phyloP scores from a whole-genome alignment of 2,113 vertebrate species.

The Xiphorhynchus elegans region DNA sequence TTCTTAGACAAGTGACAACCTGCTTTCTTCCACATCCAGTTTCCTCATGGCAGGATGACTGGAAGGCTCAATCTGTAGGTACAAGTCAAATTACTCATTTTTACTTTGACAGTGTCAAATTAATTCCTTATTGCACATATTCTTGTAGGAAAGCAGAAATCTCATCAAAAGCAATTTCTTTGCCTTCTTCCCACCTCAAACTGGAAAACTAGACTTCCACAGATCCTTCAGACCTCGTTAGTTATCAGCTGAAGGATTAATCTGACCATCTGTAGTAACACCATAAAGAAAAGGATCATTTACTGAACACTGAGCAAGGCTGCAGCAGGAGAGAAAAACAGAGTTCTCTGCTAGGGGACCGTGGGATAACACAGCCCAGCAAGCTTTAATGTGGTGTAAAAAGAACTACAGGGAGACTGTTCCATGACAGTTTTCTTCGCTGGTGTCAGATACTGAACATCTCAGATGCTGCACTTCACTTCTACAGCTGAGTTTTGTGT shows the following conservation, averaged over 20 bases:
- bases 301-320: neutral
- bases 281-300: neutral
- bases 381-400: neutral
- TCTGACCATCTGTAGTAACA: neutral
- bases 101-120: neutral
- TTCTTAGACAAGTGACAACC: neutral
- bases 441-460: neutral
- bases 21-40: neutral
- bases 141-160: neutral
- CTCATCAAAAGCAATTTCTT: neutral
- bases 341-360: neutral
- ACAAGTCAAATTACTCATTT: slow-evolving; percentile 14
- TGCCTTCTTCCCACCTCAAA: neutral
- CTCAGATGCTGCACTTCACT: neutral
- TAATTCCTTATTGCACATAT: neutral
- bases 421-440: neutral
- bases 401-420: neutral
- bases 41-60: neutral
- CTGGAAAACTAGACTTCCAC: neutral
- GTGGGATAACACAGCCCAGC: neutral
- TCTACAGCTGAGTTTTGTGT: neutral
- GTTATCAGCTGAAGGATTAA: neutral
- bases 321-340: neutral
- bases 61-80: neutral
- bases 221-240: neutral